Conservation (phyloP, 2,113 vertebrate species). For the Excalfactoria chinensis region DNA sequence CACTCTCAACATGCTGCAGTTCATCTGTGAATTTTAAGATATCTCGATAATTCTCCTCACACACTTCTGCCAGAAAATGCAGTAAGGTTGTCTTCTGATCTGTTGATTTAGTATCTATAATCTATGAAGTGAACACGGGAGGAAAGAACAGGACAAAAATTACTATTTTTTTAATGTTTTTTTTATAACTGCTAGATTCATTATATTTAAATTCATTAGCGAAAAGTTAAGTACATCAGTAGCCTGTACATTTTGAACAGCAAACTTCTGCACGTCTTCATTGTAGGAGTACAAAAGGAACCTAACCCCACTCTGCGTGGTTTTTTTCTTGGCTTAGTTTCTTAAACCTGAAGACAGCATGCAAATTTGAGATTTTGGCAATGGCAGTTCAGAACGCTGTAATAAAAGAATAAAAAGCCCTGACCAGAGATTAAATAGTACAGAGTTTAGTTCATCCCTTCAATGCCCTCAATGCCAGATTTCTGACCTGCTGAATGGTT, state of each 20-base stretch:
- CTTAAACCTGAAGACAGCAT: neutral
- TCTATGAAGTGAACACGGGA: constrained; percentile 72
- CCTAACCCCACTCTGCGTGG: accelerated
- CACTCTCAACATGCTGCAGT: constrained; percentile 90
- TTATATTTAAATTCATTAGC: neutral
- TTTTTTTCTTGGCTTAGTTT: neutral
- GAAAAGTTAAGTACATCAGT: accelerated
- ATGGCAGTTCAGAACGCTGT: neutral
- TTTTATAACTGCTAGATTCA: neutral
- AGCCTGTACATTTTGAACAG: neutral
- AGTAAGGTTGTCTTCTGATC: constrained; percentile 92
- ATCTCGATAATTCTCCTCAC: constrained; percentile 86
- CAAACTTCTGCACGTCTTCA: neutral
- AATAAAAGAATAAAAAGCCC: neutral
- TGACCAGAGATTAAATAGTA: neutral
- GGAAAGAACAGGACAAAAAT: neutral
- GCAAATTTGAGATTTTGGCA: neutral
- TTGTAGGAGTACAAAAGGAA: neutral
- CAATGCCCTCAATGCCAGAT: neutral
- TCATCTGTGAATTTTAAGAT: constrained; percentile 95
- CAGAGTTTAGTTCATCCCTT: neutral
- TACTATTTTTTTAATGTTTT: neutral
- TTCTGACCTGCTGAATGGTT: neutral
- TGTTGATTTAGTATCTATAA: constrained; percentile 94
- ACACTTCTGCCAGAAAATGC: constrained; percentile 93